These are phyloP conservation scores for Euwallacea similis DNA, from an alignment of 1,140 invertebrate species.

Conservation along the genomic window DNA sequence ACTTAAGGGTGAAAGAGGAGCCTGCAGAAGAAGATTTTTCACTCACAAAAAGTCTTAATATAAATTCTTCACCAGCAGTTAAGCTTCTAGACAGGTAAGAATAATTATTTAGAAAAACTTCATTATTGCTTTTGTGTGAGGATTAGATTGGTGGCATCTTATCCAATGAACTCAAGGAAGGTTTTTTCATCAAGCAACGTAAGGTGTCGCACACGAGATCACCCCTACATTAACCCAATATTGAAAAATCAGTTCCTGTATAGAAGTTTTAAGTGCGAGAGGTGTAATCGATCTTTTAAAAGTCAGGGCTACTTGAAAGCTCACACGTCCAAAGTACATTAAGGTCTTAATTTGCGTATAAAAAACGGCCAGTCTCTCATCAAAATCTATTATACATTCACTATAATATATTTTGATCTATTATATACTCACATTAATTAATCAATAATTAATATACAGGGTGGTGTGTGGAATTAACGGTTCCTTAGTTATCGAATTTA, in stretches of 20 bases:
- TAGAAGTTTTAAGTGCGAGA: constrained; percentile 51
- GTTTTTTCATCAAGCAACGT: constrained; percentile 45
- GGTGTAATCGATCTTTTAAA: constrained; percentile 51
- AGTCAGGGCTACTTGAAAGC: constrained; percentile 53
- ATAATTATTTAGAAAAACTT: constrained; percentile 15
- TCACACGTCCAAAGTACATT: constrained; percentile 49
- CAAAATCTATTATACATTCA: too few species aligned
- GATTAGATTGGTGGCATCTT: constrained; percentile 41
- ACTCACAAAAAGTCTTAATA: background rate
- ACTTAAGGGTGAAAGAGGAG: background rate
- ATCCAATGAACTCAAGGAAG: constrained; percentile 33
- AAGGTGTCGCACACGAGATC: constrained; percentile 47
- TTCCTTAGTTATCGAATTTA: background rate
- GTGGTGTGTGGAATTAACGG: too few species aligned
- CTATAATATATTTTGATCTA: too few species aligned
- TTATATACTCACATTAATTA: too few species aligned
- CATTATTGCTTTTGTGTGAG: constrained; percentile 20
- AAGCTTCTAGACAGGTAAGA: constrained; percentile 24
- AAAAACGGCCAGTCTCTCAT: too few species aligned
- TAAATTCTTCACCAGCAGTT: constrained; percentile 21
- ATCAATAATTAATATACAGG: too few species aligned
- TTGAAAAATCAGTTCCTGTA: constrained; percentile 51
- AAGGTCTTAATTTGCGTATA: background rate
- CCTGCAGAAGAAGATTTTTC: background rate
- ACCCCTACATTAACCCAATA: constrained; percentile 52